These are phyloP conservation scores for Cataglyphis hispanica DNA, from an alignment of 1,140 invertebrate genomes.

Conservation along the genomic window DNA sequence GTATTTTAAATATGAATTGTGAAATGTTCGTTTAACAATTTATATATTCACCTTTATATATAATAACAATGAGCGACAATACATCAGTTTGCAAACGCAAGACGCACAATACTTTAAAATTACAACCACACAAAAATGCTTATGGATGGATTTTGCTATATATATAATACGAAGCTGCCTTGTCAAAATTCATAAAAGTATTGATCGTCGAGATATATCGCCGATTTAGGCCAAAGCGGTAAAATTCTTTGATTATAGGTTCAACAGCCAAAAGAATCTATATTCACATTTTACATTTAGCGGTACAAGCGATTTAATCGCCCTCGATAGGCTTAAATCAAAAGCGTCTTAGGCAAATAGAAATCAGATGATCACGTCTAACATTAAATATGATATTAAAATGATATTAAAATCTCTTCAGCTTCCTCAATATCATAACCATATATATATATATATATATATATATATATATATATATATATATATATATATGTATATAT, in stretches of 20 bases:
- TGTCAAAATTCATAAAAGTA: conserved; percentile 34
- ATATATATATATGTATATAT: neutral
- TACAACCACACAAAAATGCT: conserved; percentile 40
- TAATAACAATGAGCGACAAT: conserved; percentile 65
- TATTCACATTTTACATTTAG: conserved; percentile 19
- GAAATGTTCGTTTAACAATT: conserved; percentile 58
- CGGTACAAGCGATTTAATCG: conserved; percentile 1
- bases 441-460: neutral
- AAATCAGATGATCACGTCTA: conserved; percentile 1
- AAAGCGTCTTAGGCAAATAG: conserved; percentile 10
- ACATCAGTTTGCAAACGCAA: conserved; percentile 37
- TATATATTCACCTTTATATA: conserved; percentile 63
- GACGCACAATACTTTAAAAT: conserved; percentile 31
- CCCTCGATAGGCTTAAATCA: neutral
- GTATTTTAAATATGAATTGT: neutral
- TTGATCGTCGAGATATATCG: conserved; percentile 3
- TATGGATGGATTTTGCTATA: conserved; percentile 70
- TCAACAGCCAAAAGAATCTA: conserved; percentile 28
- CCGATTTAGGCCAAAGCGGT: conserved; percentile 52
- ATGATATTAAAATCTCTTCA: neutral
- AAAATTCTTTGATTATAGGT: conserved; percentile 58
- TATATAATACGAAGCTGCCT: conserved; percentile 38
- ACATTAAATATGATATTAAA: conserved; percentile 38
- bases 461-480: neutral
- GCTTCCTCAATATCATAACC: conserved; percentile 7